Percentiles rank a stretch among this genome's conserved stretches.
Conservation (phyloP, 2,113 vertebrate genomes). For the Epinephelus fuscoguttatus region DNA sequence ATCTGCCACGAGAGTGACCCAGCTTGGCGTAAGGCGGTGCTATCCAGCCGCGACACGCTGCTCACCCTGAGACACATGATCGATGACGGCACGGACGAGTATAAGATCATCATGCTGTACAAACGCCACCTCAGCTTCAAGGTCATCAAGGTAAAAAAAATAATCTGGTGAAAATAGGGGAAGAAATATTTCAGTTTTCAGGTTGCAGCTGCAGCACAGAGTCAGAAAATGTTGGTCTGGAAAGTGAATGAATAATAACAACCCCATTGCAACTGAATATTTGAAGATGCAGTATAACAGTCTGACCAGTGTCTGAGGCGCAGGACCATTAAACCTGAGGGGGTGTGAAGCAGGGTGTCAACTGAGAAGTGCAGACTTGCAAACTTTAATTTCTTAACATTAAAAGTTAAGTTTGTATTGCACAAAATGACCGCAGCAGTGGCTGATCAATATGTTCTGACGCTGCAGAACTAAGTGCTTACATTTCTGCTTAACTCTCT, state of each 20-base stretch:
- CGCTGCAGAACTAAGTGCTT: neutral
- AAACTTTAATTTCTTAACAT: neutral
- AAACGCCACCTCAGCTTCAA: conserved; percentile 96
- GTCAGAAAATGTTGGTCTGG: neutral
- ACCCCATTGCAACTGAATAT: neutral
- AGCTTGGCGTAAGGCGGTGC: conserved; percentile 92
- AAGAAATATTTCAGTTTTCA: neutral
- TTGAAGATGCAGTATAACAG: neutral
- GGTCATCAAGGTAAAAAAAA: conserved; percentile 93
- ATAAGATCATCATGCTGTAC: conserved; percentile 99
- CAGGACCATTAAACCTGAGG: neutral
- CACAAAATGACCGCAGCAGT: neutral
- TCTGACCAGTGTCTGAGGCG: neutral
- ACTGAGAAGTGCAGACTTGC: neutral
- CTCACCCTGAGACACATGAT: conserved; percentile 96
- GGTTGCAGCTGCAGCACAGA: neutral
- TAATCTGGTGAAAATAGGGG: too few relatives aligned
- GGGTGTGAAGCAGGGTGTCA: neutral
- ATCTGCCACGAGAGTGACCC: conserved; percentile 98
- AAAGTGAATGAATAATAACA: neutral
- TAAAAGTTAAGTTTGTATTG: neutral
- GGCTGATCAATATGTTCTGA: neutral
- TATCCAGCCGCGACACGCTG: conserved; percentile 93
- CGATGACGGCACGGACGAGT: conserved; percentile 95
- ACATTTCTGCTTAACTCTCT: neutral